A percentile compares a stretch with the other conserved stretches of the same genome.
These are phyloP conservation scores for Sinocyclocheilus anshuiensis DNA, from an alignment of 2,113 vertebrate genomes.

Conservation along the genomic window DNA sequence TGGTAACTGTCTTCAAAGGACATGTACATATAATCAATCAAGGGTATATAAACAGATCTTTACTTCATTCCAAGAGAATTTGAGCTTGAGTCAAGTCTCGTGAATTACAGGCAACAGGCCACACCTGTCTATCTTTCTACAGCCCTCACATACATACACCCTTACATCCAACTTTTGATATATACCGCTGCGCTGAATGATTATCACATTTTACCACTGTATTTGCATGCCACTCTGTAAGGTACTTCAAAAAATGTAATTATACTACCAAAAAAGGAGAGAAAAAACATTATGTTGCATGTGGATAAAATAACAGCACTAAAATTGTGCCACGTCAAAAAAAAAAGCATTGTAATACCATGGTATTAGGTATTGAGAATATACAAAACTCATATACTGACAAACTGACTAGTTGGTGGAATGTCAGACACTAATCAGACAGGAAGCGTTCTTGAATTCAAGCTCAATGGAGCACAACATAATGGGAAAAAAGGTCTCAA, in stretches of 20 bases:
- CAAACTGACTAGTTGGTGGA: not conserved
- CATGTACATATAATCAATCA: constrained; percentile 6
- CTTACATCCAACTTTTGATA: not conserved
- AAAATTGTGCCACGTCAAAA: not conserved
- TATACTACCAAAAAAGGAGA: not conserved
- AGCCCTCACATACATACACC: not conserved
- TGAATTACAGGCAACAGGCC: constrained; percentile 5
- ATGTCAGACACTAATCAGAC: not conserved
- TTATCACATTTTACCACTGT: not conserved
- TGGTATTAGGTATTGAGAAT: not conserved
- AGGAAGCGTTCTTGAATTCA: not conserved
- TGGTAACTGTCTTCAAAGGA: constrained; percentile 1
- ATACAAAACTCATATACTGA: not conserved
- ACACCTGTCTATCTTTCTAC: not conserved
- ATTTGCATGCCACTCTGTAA: not conserved
- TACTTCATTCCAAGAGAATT: not conserved
- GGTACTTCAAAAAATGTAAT: not conserved
- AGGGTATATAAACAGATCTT: not conserved
- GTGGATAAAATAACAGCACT: not conserved
- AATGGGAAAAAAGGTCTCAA: not conserved
- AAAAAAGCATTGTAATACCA: not conserved
- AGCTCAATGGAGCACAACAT: not conserved
- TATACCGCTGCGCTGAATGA: not conserved
- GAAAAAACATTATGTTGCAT: not conserved
- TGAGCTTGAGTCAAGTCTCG: not conserved